A percentile compares a stretch with the other conserved stretches of the same genome.
phyloP scores from a whole-genome alignment of 2,888 invertebrate species.

The Nemoura dubitans region DNA sequence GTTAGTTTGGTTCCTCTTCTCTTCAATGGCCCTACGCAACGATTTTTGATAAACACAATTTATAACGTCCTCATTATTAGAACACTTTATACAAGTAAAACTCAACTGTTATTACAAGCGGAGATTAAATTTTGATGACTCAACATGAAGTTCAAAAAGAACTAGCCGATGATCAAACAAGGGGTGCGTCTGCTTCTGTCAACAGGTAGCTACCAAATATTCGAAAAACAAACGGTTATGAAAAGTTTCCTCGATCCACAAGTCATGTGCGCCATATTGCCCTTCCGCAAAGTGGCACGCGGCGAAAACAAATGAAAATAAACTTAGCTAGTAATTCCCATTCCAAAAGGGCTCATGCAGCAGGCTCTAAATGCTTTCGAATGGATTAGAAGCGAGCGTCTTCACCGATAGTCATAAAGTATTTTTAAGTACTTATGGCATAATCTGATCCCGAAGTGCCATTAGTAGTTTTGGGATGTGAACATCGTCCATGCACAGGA shows the following conservation, averaged over 20 bases:
- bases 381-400: not conserved
- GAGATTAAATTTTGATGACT: not conserved
- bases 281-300: not conserved
- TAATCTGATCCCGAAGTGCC: not conserved
- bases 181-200: not conserved
- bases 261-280: not conserved
- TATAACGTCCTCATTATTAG: no score
- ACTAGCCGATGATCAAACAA: not conserved
- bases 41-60: no score
- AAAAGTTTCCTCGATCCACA: not conserved
- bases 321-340: not conserved
- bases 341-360: not conserved
- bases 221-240: not conserved
- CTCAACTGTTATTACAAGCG: no score
- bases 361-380: not conserved
- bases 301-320: not conserved
- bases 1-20: no score
- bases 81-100: no score
- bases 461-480: not conserved
- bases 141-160: not conserved
- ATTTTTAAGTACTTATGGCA: not conserved
- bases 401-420: not conserved
- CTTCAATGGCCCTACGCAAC: no score
- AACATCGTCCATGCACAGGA: not conserved
- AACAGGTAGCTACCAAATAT: not conserved